Evolutionary conservation across 2,888 invertebrate genomes (phyloP), one percentile per base, ranked within the genome.

Genomic region (Ormia ochracea): DNA sequence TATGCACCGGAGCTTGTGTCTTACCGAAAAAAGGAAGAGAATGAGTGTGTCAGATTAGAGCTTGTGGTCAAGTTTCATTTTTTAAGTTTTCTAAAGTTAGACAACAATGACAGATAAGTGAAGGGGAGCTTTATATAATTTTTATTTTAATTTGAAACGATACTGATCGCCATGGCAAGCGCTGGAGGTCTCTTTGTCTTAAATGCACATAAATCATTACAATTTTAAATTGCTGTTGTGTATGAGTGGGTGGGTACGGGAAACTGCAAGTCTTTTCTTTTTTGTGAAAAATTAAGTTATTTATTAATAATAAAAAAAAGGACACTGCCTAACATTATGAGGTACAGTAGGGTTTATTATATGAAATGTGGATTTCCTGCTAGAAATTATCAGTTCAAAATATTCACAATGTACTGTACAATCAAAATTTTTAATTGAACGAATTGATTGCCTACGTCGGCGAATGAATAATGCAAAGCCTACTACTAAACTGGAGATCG

Each of bases 61-160:
- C 54, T 73, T 68, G 52, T 70, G 68, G 80, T 80, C 80, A 76
- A 63, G 63, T 68, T 76, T 68, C 36, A 52, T 63, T 80, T 63
- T 50, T 76, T 58, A 21, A 54, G 54, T 14, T 38, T 63, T 26
- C 12, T 21, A 54, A 54, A 41, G 50, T 41, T 72, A 69, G n/a
- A 21, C 41, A 52, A 65, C 50, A 74, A 78, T 68, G 79, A 72
- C 70, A 75, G 61, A 50, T 61, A 72, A 73, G 76, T 76, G 80
- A 80, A 80, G 76, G 80, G 50, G n/a, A 63, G 28, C 54, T 76
- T 36, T 68, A 3, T 43, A 31, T 50, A 50, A 33, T 50, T 65
- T 48, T 28, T 43, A 43, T 59, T 68, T 33, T 26, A 59, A 36
- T 43, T 68, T 26, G 7, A 36, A 52, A 68, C 59, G 26, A 68